phyloP scores from a whole-genome alignment of 2,113 vertebrate genomes.

The Miniopterus natalensis region DNA sequence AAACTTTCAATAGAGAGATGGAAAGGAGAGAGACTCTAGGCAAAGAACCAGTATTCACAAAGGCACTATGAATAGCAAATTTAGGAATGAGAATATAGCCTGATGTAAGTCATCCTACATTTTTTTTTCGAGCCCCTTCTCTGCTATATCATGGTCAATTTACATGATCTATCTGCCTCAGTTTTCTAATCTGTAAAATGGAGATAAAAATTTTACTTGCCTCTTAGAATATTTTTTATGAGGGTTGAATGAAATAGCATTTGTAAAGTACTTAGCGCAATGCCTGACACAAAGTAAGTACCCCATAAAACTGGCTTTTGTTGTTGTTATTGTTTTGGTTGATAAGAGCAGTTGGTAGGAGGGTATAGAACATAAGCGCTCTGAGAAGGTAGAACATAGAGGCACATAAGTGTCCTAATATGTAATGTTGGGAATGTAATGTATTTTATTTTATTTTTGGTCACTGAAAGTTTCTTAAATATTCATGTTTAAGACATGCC shows the following conservation, averaged over 20 bases:
- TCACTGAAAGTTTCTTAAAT: neutral
- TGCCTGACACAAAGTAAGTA: slow-evolving; percentile 5
- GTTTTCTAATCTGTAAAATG: neutral
- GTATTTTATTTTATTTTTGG: neutral
- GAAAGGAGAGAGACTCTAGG: neutral
- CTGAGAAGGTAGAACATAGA: neutral
- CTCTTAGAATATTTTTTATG: neutral
- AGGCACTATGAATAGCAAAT: neutral
- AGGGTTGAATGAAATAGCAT: slow-evolving; percentile 7
- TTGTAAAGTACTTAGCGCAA: slow-evolving; percentile 31
- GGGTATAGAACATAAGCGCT: neutral
- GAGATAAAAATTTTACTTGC: neutral
- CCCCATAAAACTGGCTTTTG: neutral
- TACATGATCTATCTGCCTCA: neutral
- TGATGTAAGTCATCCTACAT: neutral
- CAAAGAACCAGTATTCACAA: neutral
- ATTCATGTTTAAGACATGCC: neutral
- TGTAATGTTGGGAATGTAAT: neutral
- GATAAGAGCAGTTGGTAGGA: neutral
- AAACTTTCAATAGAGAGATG: neutral
- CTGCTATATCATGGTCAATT: neutral
- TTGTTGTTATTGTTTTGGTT: slow-evolving; percentile 9
- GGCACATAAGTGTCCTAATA: neutral
- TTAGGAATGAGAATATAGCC: neutral
- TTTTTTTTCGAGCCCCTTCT: neutral